Base-by-base conservation (phyloP, 2,888 invertebrate species). In the Epinotia nisella region DNA sequence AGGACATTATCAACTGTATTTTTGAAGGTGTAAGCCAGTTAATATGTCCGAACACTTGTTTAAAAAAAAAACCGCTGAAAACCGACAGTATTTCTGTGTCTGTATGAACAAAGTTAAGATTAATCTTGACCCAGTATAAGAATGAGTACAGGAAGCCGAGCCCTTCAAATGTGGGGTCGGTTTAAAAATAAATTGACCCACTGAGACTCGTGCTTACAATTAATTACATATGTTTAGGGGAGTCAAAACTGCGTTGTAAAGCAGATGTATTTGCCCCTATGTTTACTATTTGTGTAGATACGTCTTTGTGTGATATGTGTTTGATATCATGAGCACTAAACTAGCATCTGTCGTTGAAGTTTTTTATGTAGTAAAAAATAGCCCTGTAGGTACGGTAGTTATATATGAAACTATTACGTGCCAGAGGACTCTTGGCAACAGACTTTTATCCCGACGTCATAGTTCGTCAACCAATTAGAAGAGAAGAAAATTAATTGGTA, bases 131-230 rank as follows among this genome's bases (percentile, higher is more conserved):
- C 62, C 24, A 59, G 29, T 29, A 29, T n/a, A 29, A 59, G 35
- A 39, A 49, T n/a, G 19, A 41, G 15, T 29, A n/a, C 58, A 58
- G 29, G 58, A 58, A 58, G 29, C 58, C 11, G 29, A 58, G 29
- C 58, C 11, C 66, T 55, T 29, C 21, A 19, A 66, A 39, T 19
- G 65, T 39, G 39, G 65, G 35, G 39, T 49, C 49, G 13, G 35
- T 24, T 62, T 66, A 66, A 55, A 66, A 56, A 56, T 66, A 66
- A 66, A 21, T 56, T 56, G 66, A 66, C 66, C 66, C 21, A 66
- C 39, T 65, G 39, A 55, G 65, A 3, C 65, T 65, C 53, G 64
- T 35, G 65, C 65, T 39, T 58, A 24, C 55, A 21, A 66, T 66
- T 66, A 65, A 55, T 39, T 62, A 64, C 55, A 66, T 55, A n/a